Evolutionary conservation across 2,113 vertebrate genomes (phyloP).

Genomic region (Tragelaphus strepsiceros): DNA sequence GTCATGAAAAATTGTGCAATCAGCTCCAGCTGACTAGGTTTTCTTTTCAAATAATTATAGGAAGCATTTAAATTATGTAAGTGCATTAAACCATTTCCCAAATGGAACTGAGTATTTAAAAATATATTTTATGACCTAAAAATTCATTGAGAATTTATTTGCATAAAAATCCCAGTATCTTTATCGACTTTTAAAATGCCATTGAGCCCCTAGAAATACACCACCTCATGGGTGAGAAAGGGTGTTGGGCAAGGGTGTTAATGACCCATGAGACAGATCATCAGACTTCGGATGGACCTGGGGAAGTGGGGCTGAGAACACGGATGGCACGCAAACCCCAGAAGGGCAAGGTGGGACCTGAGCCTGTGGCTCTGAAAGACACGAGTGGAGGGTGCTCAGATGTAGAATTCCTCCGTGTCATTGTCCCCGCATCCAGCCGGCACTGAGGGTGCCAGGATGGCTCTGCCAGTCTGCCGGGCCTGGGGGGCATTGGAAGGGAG

Average conservation of each 20-base stretch:
- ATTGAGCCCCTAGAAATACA: not conserved
- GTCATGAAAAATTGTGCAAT: conserved; percentile 16
- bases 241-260: not conserved
- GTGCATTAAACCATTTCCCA: not conserved
- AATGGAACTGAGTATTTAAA: conserved; percentile 12
- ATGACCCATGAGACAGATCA: not conserved
- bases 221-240: not conserved
- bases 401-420: conserved; percentile 88
- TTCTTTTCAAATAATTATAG: conserved; percentile 42
- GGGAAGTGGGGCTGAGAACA: not conserved
- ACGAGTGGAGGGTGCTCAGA: conserved; percentile 70
- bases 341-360: not conserved
- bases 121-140: conserved; percentile 27
- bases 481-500: not conserved
- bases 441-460: not conserved
- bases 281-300: not conserved
- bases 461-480: not conserved
- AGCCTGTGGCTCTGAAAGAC: not conserved
- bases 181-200: not conserved
- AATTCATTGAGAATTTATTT: conserved; percentile 23
- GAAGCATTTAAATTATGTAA: conserved; percentile 32
- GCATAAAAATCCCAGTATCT: conserved; percentile 15
- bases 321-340: not conserved
- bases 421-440: not conserved
- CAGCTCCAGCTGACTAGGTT: not conserved